Evolutionary conservation across 2,888 invertebrate species (phyloP), one percentile per base, ranked within the genome.

Genomic region (Cyclophora albipunctata): DNA sequence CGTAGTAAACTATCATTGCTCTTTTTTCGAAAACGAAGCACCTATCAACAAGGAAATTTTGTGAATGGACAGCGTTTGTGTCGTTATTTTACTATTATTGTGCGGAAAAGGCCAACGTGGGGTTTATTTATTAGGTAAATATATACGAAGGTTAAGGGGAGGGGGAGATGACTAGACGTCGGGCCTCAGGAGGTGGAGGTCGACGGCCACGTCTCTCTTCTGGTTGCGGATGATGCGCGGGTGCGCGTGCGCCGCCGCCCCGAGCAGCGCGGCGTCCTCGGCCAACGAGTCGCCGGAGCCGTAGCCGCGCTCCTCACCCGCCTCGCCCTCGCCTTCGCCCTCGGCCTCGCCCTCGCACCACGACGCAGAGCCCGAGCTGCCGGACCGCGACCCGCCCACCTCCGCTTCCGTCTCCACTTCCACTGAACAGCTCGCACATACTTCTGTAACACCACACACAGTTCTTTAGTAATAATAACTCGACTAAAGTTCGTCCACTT

Each of bases 321-420:
- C 63, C 40, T 85, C 90, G 44, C 90, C 91, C 56, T 82, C 84
- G 5, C 75, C 58, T 20, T 50, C 90, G 3, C 76, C 87, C 33
- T 77, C 90, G 3, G 58, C 63, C 40, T 85, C 90, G 44, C 90
- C 91, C 53, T 91, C 91, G 57, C 90, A 90, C 89, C 82, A 89
- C 61, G 75, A 91, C 75, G 70, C 60, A 66, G 72, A 90, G 65
- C 89, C 91, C 50, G 86, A 85, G 69, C 86, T 88, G 57, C 76
- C 82, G 3, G 83, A 84, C 34, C 74, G 70, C 5, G 77, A 76
- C 34, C 74, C 79, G 48, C 83, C 89, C 46, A 76, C 86, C 46
- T 76, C 80, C 45, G 73, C 76, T 59, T 84, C 90, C 64, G 78
- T 86, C 76, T 75, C 90, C 70, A 75, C 88, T 59, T 86, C 88